These are phyloP conservation scores for Crocallis elinguaria DNA, from an alignment of 2,888 invertebrate species.

Conservation along the genomic window DNA sequence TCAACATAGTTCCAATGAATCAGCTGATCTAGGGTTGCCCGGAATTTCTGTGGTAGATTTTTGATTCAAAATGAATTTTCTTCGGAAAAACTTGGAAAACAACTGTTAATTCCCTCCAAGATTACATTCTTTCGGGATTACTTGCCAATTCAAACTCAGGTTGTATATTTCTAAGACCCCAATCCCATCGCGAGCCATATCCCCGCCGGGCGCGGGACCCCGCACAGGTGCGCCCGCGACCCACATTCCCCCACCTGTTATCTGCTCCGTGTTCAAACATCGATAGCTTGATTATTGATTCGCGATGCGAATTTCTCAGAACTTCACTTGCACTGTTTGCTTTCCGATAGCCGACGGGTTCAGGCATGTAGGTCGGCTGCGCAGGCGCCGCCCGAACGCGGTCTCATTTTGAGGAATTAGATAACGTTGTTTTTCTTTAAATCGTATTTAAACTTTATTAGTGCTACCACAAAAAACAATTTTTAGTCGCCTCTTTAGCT, in stretches of 20 bases:
- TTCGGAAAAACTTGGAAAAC: too few species aligned
- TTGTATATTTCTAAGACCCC: too few species aligned
- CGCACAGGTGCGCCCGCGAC: slow-evolving; percentile 56
- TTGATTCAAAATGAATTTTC: too few species aligned
- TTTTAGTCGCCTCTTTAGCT: too few species aligned
- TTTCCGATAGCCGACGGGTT: slow-evolving; percentile 36
- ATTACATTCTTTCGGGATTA: too few species aligned
- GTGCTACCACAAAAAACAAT: too few species aligned
- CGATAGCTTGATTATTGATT: slow-evolving; percentile 45
- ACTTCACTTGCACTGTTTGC: slow-evolving; percentile 49
- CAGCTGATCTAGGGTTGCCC: too few species aligned
- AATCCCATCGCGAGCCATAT: too few species aligned
- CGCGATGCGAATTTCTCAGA: slow-evolving; percentile 52
- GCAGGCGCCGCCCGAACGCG: neutral
- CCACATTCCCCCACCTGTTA: slow-evolving; percentile 50
- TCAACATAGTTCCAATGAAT: too few species aligned
- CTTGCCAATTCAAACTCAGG: too few species aligned
- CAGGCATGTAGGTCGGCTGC: slow-evolving; percentile 5
- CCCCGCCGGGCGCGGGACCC: neutral
- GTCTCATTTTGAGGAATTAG: neutral
- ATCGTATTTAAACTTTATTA: neutral
- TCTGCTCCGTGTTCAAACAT: slow-evolving; percentile 48
- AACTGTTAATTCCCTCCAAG: too few species aligned
- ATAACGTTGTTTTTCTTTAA: neutral
- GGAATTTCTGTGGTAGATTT: too few species aligned